These are phyloP conservation scores for Microcebus ravelobensis DNA, from an alignment of 2,113 vertebrate genomes.

Conservation along the genomic window DNA sequence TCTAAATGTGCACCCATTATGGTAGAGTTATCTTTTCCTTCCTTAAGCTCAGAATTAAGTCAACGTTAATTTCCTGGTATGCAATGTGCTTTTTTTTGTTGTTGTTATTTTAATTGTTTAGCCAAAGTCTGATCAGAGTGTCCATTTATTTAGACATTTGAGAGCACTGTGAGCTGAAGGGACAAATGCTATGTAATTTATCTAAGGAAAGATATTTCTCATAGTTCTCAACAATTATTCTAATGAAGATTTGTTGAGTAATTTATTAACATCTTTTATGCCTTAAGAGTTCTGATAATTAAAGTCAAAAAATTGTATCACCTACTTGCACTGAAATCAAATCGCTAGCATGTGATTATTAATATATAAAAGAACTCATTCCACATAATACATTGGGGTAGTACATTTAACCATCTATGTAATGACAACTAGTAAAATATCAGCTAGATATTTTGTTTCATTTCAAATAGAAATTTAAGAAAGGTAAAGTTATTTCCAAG, in stretches of 20 bases:
- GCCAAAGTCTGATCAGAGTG: conserved; percentile 39
- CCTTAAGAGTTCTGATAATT: background rate
- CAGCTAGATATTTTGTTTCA: background rate
- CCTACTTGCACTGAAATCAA: background rate
- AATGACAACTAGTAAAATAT: conserved; percentile 9
- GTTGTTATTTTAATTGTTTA: conserved; percentile 72
- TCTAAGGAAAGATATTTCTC: background rate
- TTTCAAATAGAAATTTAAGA: background rate
- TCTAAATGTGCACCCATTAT: conserved; percentile 71
- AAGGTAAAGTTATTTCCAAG: background rate
- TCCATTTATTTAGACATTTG: conserved; percentile 14
- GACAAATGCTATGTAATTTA: background rate
- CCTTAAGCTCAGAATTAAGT: conserved; percentile 78
- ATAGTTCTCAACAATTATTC: background rate
- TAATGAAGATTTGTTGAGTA: background rate
- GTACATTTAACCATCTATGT: background rate
- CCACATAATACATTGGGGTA: background rate
- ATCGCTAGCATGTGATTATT: background rate
- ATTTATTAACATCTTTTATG: background rate
- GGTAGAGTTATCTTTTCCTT: conserved; percentile 81
- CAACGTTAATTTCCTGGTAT: conserved; percentile 82
- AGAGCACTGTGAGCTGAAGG: background rate
- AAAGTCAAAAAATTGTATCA: background rate
- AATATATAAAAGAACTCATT: background rate
- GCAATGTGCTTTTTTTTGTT: conserved; percentile 27